These are phyloP conservation scores for Oreochromis aureus DNA, from an alignment of 2,113 vertebrate genomes.

Conservation along the genomic window DNA sequence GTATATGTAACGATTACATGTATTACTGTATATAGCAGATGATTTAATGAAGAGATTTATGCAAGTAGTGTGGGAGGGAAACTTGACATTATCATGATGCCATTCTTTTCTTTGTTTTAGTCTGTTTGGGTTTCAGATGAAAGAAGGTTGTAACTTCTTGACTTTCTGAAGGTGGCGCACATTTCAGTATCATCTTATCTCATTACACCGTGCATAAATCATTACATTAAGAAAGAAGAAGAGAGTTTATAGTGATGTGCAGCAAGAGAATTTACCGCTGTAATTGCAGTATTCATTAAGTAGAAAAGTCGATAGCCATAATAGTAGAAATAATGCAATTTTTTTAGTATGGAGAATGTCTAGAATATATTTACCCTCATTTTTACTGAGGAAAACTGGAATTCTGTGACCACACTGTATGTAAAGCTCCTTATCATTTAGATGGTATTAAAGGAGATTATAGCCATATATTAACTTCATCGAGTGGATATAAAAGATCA, in stretches of 20 bases:
- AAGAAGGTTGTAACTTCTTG: neutral
- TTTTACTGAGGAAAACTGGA: constrained; percentile 22
- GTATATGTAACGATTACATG: constrained; percentile 15
- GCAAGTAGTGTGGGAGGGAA: constrained; percentile 43
- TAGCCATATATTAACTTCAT: constrained; percentile 47
- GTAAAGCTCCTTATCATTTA: constrained; percentile 17
- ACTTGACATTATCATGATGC: neutral
- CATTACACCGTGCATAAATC: fast-evolving
- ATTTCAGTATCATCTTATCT: neutral
- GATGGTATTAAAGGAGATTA: constrained; percentile 41
- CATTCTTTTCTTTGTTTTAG: neutral
- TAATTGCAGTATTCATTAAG: neutral
- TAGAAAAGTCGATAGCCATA: constrained; percentile 32
- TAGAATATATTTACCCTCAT: constrained; percentile 26
- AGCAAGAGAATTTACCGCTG: neutral
- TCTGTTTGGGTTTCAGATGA: constrained; percentile 2
- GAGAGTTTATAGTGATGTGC: neutral
- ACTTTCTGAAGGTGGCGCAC: neutral
- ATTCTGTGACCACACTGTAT: constrained; percentile 7
- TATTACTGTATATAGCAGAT: constrained; percentile 63
- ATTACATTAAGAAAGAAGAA: neutral
- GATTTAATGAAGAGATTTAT: constrained; percentile 66
- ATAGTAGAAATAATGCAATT: constrained; percentile 14
- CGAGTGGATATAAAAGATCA: neutral
- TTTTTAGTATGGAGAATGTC: constrained; percentile 30